phyloP scores from a whole-genome alignment of 2,113 vertebrate species.

The Anthoscopus minutus region DNA sequence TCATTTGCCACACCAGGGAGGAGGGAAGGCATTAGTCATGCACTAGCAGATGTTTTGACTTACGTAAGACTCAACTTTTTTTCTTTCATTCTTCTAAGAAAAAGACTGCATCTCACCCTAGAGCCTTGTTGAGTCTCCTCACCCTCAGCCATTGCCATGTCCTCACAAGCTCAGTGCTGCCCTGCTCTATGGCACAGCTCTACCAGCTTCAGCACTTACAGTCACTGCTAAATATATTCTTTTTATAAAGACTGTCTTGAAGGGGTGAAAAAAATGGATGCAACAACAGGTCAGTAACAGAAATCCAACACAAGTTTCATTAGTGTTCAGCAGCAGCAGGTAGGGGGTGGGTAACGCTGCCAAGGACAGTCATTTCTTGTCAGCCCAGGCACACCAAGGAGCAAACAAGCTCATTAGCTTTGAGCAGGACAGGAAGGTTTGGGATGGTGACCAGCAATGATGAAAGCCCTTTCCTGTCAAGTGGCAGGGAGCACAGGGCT shows the following conservation, averaged over 20 bases:
- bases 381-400: not conserved
- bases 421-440: fast-evolving
- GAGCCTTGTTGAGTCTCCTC: not conserved
- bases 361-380: not conserved
- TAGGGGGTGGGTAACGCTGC: not conserved
- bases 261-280: not conserved
- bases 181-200: not conserved
- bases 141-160: fast-evolving
- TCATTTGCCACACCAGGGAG: not conserved
- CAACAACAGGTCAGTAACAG: not conserved
- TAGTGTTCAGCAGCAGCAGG: not conserved
- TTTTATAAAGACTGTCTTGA: not conserved
- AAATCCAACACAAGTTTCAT: not conserved
- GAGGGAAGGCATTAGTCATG: not conserved
- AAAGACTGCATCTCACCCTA: not conserved
- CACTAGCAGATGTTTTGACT: not conserved
- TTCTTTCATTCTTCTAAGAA: not conserved
- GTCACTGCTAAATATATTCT: not conserved
- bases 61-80: not conserved
- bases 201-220: not conserved
- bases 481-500: not conserved
- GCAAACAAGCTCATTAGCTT: fast-evolving
- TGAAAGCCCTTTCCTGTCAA: not conserved
- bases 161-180: not conserved
- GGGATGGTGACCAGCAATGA: not conserved